Percentiles rank a stretch among this genome's conserved stretches.
Evolutionary conservation across 2,113 vertebrate genomes (phyloP).

Genomic region (Proteles cristata): DNA sequence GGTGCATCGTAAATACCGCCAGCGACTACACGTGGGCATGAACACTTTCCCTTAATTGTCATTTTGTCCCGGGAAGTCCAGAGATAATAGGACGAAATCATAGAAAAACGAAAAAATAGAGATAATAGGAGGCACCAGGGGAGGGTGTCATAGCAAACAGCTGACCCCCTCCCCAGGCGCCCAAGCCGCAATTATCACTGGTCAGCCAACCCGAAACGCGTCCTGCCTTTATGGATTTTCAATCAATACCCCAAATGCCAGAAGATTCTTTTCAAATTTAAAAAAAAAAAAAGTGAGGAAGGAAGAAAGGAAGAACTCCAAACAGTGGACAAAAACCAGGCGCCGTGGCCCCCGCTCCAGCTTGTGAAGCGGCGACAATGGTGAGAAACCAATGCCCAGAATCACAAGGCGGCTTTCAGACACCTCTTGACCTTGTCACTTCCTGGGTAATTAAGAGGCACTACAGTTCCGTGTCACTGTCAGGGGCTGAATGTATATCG

Average conservation of each 20-base stretch:
- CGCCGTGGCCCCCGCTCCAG: constrained; percentile 58
- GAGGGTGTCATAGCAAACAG: background rate
- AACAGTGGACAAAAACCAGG: constrained; percentile 71
- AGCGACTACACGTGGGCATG: background rate
- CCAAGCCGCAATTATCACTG: constrained; percentile 84
- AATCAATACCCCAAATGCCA: constrained; percentile 59
- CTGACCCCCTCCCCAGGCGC: accelerated
- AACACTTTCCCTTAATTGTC: background rate
- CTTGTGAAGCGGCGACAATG: constrained; percentile 74
- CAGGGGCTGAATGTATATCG: constrained; percentile 75
- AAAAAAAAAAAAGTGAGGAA: constrained; percentile 9
- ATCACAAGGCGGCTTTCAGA: constrained; percentile 69
- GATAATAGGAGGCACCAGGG: too few relatives aligned
- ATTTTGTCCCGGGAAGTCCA: background rate
- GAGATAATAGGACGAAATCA: background rate
- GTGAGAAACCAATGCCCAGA: constrained; percentile 79
- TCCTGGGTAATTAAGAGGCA: constrained; percentile 87
- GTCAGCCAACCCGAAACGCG: constrained; percentile 61
- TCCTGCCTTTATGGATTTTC: constrained; percentile 67
- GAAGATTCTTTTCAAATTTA: constrained; percentile 74
- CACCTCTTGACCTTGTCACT: constrained; percentile 84
- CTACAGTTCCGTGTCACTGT: constrained; percentile 78
- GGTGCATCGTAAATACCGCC: background rate
- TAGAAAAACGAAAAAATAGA: background rate
- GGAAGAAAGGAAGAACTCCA: constrained; percentile 69